Evolutionary conservation across 2,113 vertebrate species (phyloP).

Genomic region (Phycodurus eques): DNA sequence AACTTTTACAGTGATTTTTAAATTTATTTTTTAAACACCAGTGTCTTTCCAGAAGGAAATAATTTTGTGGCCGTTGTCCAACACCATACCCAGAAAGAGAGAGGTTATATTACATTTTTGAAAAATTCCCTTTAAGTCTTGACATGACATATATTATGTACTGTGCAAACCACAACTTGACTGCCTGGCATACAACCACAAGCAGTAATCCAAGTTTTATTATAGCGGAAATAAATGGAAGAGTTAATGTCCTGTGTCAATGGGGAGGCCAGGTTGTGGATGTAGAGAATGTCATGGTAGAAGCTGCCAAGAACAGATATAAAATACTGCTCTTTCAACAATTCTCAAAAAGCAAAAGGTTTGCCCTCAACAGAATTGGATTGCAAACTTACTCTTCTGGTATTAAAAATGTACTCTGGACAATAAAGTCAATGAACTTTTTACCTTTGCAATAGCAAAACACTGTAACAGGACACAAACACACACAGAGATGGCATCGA

Average conservation of each 20-base stretch:
- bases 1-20: neutral
- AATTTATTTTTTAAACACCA: neutral
- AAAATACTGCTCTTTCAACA: slow-evolving; percentile 10
- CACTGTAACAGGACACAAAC: neutral
- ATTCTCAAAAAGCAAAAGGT: slow-evolving; percentile 11
- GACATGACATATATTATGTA: neutral
- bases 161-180: neutral
- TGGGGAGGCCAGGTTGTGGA: slow-evolving; percentile 20
- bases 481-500: neutral
- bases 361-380: neutral
- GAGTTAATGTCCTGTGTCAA: slow-evolving; percentile 36
- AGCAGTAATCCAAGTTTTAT: neutral
- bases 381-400: neutral
- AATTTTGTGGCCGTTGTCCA: neutral
- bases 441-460: neutral
- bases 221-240: slow-evolving; percentile 15
- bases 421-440: neutral
- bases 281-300: slow-evolving; percentile 12
- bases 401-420: slow-evolving; percentile 6
- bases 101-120: neutral
- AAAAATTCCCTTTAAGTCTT: neutral
- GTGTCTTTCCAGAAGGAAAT: neutral
- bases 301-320: slow-evolving; percentile 19
- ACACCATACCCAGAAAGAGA: neutral
- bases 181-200: neutral